phyloP scores from a whole-genome alignment of 2,888 invertebrate species.

The Agriopis marginaria region DNA sequence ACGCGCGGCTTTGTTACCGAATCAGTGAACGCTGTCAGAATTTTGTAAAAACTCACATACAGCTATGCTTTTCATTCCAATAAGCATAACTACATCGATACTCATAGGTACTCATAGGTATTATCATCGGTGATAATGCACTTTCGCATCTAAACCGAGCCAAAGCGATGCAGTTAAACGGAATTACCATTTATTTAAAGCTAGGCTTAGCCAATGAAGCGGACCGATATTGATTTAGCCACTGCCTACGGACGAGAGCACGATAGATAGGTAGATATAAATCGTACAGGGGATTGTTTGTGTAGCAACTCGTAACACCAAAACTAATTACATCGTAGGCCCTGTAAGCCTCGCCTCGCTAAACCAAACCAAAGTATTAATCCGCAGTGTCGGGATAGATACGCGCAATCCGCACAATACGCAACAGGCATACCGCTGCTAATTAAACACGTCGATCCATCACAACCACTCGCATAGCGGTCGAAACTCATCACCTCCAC shows the following conservation, averaged over 20 bases:
- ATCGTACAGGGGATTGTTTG: constrained; percentile 47
- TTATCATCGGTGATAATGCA: background rate
- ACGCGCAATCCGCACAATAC: constrained; percentile 45
- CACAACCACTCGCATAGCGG: constrained; percentile 37
- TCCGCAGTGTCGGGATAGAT: constrained; percentile 51
- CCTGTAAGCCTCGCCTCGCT: constrained; percentile 58
- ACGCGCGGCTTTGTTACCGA: constrained; percentile 22
- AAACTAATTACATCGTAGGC: constrained; percentile 65
- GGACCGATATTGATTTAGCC: constrained; percentile 30
- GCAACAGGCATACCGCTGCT: constrained; percentile 46
- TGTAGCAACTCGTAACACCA: constrained; percentile 53
- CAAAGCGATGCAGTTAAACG: constrained; percentile 20
- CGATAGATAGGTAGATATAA: constrained; percentile 27
- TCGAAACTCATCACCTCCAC: constrained; percentile 13
- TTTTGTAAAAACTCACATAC: constrained; percentile 9
- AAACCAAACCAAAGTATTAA: constrained; percentile 59
- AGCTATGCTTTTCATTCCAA: background rate
- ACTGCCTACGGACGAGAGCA: constrained; percentile 25
- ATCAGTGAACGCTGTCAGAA: constrained; percentile 21
- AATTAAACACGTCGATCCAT: constrained; percentile 48
- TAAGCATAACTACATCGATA: background rate
- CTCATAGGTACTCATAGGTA: too few relatives aligned
- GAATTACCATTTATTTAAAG: constrained; percentile 22
- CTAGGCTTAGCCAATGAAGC: constrained; percentile 22
- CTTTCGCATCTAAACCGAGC: constrained; percentile 9